Evolutionary conservation across 2,888 invertebrate genomes (phyloP).

Genomic region (Acanthosepion lycidas): DNA sequence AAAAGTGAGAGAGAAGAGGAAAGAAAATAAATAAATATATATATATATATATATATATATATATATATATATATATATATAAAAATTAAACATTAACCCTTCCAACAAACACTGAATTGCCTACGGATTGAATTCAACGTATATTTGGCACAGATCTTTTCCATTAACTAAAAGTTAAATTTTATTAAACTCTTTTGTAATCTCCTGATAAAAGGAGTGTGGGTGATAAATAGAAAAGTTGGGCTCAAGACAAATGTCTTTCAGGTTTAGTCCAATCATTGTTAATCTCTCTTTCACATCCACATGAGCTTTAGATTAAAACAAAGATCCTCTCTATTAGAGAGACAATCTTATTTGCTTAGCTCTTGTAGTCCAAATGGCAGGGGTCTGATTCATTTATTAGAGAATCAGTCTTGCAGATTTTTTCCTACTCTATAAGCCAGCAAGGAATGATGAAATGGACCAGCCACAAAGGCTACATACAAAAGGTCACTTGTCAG

Average conservation of each 20-base stretch:
- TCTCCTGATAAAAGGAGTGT: not conserved
- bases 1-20: no score
- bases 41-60: no score
- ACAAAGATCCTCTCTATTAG: not conserved
- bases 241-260: not conserved
- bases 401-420: not conserved
- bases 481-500: not conserved
- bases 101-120: conserved; percentile 3
- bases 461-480: not conserved
- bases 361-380: not conserved
- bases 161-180: not conserved
- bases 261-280: not conserved
- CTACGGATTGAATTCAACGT: conserved; percentile 33
- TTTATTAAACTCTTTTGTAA: not conserved
- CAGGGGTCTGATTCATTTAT: not conserved
- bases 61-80: no score
- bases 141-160: conserved; percentile 33
- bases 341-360: not conserved
- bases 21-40: not conserved
- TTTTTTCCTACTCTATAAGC: not conserved
- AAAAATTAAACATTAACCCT: not conserved
- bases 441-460: not conserved
- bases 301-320: not conserved
- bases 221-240: not conserved
- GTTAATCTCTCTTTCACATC: not conserved